These are phyloP conservation scores for Prinia subflava DNA, from an alignment of 2,113 vertebrate genomes.

Conservation along the genomic window DNA sequence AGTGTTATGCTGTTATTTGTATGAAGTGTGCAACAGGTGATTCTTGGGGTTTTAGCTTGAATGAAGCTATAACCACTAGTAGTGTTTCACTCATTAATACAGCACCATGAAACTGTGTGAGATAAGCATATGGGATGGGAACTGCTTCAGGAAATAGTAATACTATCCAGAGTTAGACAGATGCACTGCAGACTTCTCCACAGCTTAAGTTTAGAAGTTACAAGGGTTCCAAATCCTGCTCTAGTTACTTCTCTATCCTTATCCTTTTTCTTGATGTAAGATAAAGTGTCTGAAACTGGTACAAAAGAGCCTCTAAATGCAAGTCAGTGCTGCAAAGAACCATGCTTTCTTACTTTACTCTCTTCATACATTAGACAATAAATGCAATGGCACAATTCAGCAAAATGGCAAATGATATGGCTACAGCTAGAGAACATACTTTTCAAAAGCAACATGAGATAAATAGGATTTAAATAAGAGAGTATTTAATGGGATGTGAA, in stretches of 20 bases:
- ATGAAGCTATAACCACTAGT: not conserved
- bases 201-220: not conserved
- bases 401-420: not conserved
- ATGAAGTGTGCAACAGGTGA: not conserved
- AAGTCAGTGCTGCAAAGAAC: not conserved
- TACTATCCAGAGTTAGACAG: not conserved
- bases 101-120: not conserved
- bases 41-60: not conserved
- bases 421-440: not conserved
- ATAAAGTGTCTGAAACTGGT: not conserved
- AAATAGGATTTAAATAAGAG: not conserved
- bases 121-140: not conserved
- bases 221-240: not conserved
- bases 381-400: not conserved
- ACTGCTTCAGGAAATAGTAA: not conserved
- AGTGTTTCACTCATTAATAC: not conserved
- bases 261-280: not conserved
- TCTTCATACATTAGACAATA: not conserved
- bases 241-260: not conserved
- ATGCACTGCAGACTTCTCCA: not conserved
- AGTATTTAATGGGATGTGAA: not conserved
- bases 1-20: not conserved
- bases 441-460: slow-evolving; percentile 8
- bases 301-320: not conserved
- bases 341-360: not conserved